A percentile compares a stretch with the other conserved stretches of the same genome.
These are phyloP conservation scores for Rostratula benghalensis DNA, from an alignment of 2,113 vertebrate species.

Conservation along the genomic window DNA sequence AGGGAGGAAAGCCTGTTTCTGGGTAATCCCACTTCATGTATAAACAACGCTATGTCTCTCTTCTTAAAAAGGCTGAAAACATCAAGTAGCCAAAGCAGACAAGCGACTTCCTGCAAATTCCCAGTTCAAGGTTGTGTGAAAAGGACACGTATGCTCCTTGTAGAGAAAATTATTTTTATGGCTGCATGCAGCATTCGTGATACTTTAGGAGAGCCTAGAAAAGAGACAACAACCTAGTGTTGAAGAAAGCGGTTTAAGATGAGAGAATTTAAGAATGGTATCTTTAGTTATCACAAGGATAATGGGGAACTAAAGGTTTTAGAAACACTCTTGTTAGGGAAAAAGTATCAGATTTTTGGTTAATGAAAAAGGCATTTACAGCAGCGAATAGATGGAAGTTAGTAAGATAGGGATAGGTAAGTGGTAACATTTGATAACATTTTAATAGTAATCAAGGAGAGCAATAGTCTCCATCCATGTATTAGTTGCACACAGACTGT, in stretches of 20 bases:
- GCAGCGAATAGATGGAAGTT: not conserved
- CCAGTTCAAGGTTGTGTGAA: not conserved
- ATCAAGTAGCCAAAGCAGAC: not conserved
- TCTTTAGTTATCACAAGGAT: not conserved
- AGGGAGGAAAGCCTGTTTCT: not conserved
- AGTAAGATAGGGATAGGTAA: not conserved
- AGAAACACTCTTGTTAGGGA: not conserved
- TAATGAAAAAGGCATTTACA: not conserved
- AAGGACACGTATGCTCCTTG: not conserved
- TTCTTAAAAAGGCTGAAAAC: not conserved
- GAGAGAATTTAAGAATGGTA: not conserved
- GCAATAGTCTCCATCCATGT: accelerated
- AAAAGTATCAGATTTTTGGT: not conserved
- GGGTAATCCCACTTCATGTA: not conserved
- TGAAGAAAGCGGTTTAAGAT: not conserved
- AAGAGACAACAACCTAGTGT: not conserved
- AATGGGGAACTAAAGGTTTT: not conserved
- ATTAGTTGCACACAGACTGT: not conserved
- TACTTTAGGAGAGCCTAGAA: not conserved
- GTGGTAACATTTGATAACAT: not conserved
- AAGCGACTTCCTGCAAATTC: not conserved
- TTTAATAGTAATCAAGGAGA: not conserved
- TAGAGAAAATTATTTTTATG: not conserved
- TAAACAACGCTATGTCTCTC: not conserved
- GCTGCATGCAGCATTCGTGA: not conserved